phyloP scores from a whole-genome alignment of 2,797 vertebrate species.

The Acipenser oxyrinchus region DNA sequence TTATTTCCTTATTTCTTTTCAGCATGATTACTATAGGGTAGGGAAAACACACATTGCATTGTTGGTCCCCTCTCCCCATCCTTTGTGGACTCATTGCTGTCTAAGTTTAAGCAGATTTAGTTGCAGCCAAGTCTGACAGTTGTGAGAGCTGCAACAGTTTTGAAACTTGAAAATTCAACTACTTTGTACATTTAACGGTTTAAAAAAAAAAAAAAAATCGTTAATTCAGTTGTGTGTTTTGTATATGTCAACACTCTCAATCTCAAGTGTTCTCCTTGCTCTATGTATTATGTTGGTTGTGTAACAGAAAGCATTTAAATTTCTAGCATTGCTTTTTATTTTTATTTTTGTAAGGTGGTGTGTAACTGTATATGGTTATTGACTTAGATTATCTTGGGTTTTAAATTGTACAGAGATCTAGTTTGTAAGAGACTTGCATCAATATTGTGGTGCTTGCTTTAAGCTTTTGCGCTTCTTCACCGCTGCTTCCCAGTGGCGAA shows the following conservation, averaged over 20 bases:
- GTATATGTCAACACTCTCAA: constrained; percentile 4
- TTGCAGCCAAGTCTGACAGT: constrained; percentile 15
- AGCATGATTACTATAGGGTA: constrained; percentile 72
- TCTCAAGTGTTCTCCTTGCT: constrained; percentile 67
- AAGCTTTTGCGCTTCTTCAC: neutral
- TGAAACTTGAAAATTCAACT: neutral
- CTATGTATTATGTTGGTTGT: constrained; percentile 68
- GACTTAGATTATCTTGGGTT: constrained; percentile 65
- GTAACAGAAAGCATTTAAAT: constrained; percentile 72
- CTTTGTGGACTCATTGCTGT: neutral
- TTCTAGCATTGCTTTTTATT: constrained; percentile 47
- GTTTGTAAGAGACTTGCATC: constrained; percentile 63
- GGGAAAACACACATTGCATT: constrained; percentile 52
- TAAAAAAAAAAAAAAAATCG: constrained; percentile 11
- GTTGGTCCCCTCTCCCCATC: neutral
- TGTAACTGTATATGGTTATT: constrained; percentile 66
- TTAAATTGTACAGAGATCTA: constrained; percentile 67
- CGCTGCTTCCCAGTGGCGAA: neutral
- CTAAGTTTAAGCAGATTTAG: constrained; percentile 13
- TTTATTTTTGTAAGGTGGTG: constrained; percentile 64
- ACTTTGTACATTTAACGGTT: constrained; percentile 9
- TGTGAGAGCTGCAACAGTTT: constrained; percentile 16
- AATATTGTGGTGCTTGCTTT: constrained; percentile 44
- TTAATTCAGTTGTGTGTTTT: constrained; percentile 14
- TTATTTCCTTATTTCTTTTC: constrained; percentile 42